These are phyloP conservation scores for Phalanger gymnotis DNA, from an alignment of 2,797 vertebrate species.

Conservation along the genomic window DNA sequence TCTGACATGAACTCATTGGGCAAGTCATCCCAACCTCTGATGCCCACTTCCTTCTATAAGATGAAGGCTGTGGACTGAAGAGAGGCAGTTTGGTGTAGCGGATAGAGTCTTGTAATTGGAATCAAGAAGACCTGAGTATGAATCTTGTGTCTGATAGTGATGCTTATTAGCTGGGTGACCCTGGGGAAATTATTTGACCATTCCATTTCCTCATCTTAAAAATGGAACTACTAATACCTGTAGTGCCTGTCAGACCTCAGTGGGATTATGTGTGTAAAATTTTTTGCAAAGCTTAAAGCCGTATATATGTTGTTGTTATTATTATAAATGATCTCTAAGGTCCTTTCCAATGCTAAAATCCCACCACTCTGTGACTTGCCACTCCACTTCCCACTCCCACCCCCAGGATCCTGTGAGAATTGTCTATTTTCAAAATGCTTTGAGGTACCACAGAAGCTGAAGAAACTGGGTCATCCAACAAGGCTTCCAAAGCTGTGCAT, in stretches of 20 bases:
- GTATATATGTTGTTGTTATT: not conserved
- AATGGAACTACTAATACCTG: not conserved
- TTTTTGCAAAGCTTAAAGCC: not conserved
- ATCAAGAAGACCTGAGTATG: not conserved
- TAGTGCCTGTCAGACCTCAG: not conserved
- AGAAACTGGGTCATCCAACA: not conserved
- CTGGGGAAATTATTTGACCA: not conserved
- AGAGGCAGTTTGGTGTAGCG: not conserved
- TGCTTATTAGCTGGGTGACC: not conserved
- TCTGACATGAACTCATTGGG: not conserved
- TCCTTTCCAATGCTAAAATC: not conserved
- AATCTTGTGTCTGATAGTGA: not conserved
- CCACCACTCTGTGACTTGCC: not conserved
- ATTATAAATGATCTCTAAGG: not conserved
- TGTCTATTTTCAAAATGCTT: not conserved
- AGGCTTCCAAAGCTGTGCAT: not conserved
- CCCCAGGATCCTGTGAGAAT: not conserved
- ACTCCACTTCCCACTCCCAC: not conserved
- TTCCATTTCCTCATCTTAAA: not conserved
- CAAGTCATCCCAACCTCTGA: not conserved
- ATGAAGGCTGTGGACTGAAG: not conserved
- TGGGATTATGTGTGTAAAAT: not conserved
- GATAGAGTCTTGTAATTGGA: not conserved
- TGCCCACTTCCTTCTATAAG: not conserved
- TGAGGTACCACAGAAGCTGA: not conserved